Evolutionary conservation across 2,888 invertebrate species (phyloP).

Genomic region (Melikaiella ostensackeni): DNA sequence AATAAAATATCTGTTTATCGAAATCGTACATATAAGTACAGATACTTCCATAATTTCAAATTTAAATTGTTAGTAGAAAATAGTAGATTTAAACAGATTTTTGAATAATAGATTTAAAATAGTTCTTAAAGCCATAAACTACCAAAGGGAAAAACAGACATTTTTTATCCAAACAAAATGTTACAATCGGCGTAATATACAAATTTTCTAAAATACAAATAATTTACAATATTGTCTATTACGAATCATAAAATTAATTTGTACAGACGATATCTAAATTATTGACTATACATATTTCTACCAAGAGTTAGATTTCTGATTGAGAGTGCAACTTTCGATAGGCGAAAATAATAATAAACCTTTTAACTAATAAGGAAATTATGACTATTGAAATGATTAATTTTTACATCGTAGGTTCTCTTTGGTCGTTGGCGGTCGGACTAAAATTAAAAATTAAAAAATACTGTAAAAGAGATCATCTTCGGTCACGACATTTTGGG

Average conservation of each 20-base stretch:
- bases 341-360: neutral
- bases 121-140: too few species aligned
- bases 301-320: neutral
- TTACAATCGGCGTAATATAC: too few species aligned
- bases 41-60: too few species aligned
- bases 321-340: neutral
- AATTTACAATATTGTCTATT: neutral
- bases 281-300: neutral
- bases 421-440: conserved; percentile 5
- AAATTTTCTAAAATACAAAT: neutral
- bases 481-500: neutral
- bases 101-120: too few species aligned
- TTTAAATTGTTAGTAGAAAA: too few species aligned
- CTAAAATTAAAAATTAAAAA: conserved; percentile 14
- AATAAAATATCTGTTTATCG: too few species aligned
- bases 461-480: conserved; percentile 21
- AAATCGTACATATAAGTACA: too few species aligned
- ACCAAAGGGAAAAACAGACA: too few species aligned
- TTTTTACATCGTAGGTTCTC: neutral
- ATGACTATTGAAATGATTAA: neutral
- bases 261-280: too few species aligned
- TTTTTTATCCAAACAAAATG: too few species aligned
- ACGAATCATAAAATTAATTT: neutral
- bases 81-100: too few species aligned
- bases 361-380: neutral